Evolutionary conservation across 2,113 vertebrate species (phyloP).

Genomic region (Phalacrocorax aristotelis): DNA sequence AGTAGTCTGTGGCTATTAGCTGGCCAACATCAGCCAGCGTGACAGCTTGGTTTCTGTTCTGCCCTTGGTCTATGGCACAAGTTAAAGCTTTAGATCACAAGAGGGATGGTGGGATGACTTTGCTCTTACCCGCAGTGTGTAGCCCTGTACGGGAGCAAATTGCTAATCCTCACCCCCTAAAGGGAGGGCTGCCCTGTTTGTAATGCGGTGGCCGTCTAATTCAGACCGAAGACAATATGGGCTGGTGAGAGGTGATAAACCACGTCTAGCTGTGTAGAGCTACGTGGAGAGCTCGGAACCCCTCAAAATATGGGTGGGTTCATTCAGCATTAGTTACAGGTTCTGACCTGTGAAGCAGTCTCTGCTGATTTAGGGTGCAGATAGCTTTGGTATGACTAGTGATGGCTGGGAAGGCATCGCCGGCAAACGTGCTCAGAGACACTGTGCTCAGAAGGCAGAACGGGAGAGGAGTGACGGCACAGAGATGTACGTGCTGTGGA

Average conservation of each 20-base stretch:
- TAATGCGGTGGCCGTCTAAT: fast-evolving
- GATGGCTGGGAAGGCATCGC: background rate
- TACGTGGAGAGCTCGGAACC: background rate
- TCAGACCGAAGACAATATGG: background rate
- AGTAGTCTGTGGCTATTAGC: background rate
- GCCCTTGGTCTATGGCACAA: background rate
- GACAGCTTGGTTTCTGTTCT: background rate
- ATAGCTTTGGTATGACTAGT: background rate
- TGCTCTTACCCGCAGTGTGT: background rate
- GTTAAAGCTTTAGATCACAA: background rate
- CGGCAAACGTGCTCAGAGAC: background rate
- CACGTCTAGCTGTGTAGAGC: fast-evolving
- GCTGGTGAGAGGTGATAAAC: background rate
- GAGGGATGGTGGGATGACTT: background rate
- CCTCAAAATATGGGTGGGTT: background rate
- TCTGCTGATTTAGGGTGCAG: background rate
- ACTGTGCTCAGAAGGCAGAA: background rate
- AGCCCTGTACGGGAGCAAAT: background rate
- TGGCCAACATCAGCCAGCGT: background rate
- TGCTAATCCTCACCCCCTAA: background rate
- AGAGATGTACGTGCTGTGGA: background rate
- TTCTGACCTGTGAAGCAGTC: background rate
- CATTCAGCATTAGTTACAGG: background rate
- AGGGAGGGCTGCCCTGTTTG: background rate
- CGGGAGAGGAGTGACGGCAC: background rate